phyloP scores from a whole-genome alignment of 2,797 vertebrate genomes.

The Amblyraja radiata region DNA sequence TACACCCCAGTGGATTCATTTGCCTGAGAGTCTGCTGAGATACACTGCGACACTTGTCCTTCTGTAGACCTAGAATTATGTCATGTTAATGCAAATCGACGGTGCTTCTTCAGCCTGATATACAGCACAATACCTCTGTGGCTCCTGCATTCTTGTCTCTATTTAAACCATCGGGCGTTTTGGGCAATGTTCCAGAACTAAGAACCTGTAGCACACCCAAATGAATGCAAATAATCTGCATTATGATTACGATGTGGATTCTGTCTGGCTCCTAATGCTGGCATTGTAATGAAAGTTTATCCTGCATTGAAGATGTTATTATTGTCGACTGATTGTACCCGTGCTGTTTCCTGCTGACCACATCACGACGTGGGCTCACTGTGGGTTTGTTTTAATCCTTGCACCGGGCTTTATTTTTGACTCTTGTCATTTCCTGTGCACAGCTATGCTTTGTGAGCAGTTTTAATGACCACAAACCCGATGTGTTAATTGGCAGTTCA shows the following conservation, averaged over 20 bases:
- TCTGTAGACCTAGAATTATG: not conserved
- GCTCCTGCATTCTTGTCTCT: not conserved
- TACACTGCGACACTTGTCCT: not conserved
- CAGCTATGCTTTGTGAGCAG: not conserved
- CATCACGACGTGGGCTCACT: constrained; percentile 12
- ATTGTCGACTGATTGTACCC: not conserved
- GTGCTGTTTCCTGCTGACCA: not conserved
- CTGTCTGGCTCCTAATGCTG: not conserved
- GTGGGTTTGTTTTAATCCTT: not conserved
- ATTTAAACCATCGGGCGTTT: not conserved
- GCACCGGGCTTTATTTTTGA: no score
- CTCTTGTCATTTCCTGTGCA: not conserved
- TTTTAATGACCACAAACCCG: not conserved
- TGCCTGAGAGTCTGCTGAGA: not conserved
- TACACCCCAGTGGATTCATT: not conserved
- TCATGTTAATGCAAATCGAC: not conserved
- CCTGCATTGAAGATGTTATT: not conserved
- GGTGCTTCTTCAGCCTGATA: not conserved
- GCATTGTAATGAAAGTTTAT: not conserved
- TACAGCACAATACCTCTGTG: not conserved
- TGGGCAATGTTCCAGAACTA: not conserved
- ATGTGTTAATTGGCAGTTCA: not conserved
- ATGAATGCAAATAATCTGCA: not conserved
- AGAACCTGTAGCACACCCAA: not conserved
- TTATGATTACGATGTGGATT: not conserved